A percentile compares a stretch with the other conserved stretches of the same genome.
These are phyloP conservation scores for Acromyrmex charruanus DNA, from an alignment of 1,140 invertebrate species.

Conservation along the genomic window DNA sequence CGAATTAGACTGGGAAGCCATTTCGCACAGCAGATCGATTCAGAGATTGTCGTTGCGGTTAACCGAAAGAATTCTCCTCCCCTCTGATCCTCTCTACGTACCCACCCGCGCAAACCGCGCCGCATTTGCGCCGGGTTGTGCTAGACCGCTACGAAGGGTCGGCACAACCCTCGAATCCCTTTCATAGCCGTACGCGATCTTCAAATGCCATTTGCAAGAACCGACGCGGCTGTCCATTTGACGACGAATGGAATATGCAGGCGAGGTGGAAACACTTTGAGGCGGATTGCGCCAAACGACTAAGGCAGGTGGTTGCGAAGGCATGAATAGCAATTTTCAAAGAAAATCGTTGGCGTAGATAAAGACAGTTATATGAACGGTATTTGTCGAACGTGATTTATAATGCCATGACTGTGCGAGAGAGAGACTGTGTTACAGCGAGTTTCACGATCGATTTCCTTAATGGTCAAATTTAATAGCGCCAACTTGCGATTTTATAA, in stretches of 20 bases:
- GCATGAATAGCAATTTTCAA: conserved; percentile 39
- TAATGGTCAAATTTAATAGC: neutral
- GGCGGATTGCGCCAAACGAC: conserved; percentile 22
- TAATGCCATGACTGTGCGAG: conserved; percentile 19
- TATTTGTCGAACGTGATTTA: conserved; percentile 56
- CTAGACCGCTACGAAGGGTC: conserved; percentile 25
- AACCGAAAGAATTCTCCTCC: conserved; percentile 68
- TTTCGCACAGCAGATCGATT: conserved; percentile 63
- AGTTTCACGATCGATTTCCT: conserved; percentile 20
- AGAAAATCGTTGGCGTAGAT: neutral
- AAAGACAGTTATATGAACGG: conserved; percentile 19
- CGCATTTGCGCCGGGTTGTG: conserved; percentile 23
- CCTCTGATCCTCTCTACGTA: neutral
- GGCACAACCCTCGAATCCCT: conserved; percentile 60
- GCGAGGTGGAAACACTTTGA: conserved; percentile 28
- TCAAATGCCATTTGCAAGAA: conserved; percentile 64
- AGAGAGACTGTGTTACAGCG: neutral
- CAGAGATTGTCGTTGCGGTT: conserved; percentile 68
- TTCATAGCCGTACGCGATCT: conserved; percentile 64
- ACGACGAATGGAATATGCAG: conserved; percentile 34
- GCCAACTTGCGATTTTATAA: neutral
- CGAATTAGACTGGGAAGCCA: conserved; percentile 32
- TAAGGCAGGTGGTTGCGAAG: conserved; percentile 22
- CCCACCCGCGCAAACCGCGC: conserved; percentile 12
- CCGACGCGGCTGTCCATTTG: conserved; percentile 50